Base-by-base conservation (phyloP, 2,888 invertebrate genomes). In the Drosophila barbarae region DNA sequence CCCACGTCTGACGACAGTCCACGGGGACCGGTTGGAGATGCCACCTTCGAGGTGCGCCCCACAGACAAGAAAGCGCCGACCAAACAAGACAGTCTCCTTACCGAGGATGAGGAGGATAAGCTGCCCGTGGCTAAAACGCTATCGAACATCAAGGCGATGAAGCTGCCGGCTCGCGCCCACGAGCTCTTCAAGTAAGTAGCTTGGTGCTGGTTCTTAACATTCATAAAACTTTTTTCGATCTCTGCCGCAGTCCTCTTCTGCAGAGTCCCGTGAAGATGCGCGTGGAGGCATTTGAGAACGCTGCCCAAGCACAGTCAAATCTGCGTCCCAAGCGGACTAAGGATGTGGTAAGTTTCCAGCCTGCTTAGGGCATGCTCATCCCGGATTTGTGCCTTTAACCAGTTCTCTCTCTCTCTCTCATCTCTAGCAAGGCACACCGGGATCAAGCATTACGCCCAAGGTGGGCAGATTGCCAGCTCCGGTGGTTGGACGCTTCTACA, bases 251-350 rank as follows among this genome's bases (percentile, higher is more conserved):
- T 88, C 92, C 92, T 2, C 92, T 91, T 64, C 89, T 90, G 7
- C 91, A 91, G 65, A 92, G 92, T 71, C 91, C 92, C 0, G 91
- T 92, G 5, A 92, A 92, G 79, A 91, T 92, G 76, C 91, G 91
- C 38, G 92, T 93, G 0, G 91, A 92, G 72, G 93, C 92, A 1
- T 93, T 92, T 71, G 93, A 93, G 73, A 90, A 90, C 70, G 88
- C 83, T 4, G 88, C 88, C 1, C 76, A 70, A 26, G 76, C 80
- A 1, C 71, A 77, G 1, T 69, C 60, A 9, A 74, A 51, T 63
- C 52, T 73, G 44, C 84, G 87, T 3, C 61, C 83, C 13, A 85
- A 84, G 55, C 81, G 80, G n/a, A 44, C 75, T n/a, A 88, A 87
- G 53, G 89, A 89, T 47, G 53, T 72, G 64, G 88, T 87, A 79